phyloP scores from a whole-genome alignment of 2,888 invertebrate genomes.

The Nephrotoma appendiculata region DNA sequence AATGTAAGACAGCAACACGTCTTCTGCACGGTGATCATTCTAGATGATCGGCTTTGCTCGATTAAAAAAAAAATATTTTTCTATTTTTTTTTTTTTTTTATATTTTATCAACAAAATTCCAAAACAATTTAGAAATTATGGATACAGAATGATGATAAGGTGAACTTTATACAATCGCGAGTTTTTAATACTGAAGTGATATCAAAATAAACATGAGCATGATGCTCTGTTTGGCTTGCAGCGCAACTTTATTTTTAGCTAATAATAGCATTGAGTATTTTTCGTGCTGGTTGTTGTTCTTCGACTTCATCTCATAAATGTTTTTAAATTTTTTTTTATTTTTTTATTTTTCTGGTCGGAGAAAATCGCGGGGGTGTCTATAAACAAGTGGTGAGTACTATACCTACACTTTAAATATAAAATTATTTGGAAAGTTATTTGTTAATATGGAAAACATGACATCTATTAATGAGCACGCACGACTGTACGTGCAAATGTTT shows the following conservation, averaged over 20 bases:
- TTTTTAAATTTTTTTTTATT: not conserved
- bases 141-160: not conserved
- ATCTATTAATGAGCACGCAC: not conserved
- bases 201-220: not conserved
- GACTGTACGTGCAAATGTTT: not conserved
- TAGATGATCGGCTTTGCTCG: not conserved
- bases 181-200: not conserved
- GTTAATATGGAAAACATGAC: not conserved
- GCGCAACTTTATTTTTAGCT: not conserved
- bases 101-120: not conserved
- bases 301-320: not conserved
- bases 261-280: not conserved
- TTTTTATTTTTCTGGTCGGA: not conserved
- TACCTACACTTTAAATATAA: not conserved
- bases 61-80: too few relatives aligned
- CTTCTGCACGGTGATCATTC: not conserved
- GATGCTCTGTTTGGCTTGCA: not conserved
- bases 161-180: not conserved
- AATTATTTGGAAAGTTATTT: not conserved
- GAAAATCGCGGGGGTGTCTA: not conserved
- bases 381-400: not conserved
- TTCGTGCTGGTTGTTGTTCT: not conserved
- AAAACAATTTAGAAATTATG: not conserved
- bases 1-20: not conserved
- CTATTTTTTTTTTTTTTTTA: not conserved